A percentile compares a stretch with the other conserved stretches of the same genome.
Evolutionary conservation across 2,113 vertebrate genomes (phyloP).

Genomic region (Coptodon bakossiorum): DNA sequence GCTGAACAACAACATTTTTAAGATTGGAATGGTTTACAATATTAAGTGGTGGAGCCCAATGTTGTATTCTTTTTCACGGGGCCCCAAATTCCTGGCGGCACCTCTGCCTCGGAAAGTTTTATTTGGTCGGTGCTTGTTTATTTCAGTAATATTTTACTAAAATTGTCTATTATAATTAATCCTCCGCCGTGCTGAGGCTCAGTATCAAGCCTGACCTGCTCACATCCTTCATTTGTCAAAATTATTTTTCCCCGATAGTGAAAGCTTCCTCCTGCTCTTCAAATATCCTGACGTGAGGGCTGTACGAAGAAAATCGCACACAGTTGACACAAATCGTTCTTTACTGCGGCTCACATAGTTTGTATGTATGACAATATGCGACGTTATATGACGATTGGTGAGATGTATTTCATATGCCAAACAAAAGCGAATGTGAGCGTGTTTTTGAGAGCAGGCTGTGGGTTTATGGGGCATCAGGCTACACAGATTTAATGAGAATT

Average conservation of each 20-base stretch:
- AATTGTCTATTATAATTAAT: neutral
- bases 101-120: neutral
- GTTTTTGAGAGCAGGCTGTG: neutral
- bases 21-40: neutral
- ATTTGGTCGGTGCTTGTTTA: neutral
- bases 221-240: neutral
- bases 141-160: neutral
- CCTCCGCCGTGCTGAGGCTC: neutral
- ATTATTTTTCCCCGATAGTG: neutral
- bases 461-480: neutral
- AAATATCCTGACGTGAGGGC: neutral
- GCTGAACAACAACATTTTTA: neutral
- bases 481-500: neutral
- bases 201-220: neutral
- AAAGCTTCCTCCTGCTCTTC: neutral
- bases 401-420: neutral
- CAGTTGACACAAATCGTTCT: neutral
- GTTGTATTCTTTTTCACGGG: neutral
- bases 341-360: neutral
- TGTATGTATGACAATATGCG: neutral
- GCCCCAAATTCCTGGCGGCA: neutral
- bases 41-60: neutral
- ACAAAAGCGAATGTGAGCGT: neutral
- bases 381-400: neutral
- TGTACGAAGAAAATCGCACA: neutral